Percentiles rank a stretch among this genome's conserved stretches.
Conservation (phyloP, 1,140 invertebrate species). For the Lordiphosa collinella region DNA sequence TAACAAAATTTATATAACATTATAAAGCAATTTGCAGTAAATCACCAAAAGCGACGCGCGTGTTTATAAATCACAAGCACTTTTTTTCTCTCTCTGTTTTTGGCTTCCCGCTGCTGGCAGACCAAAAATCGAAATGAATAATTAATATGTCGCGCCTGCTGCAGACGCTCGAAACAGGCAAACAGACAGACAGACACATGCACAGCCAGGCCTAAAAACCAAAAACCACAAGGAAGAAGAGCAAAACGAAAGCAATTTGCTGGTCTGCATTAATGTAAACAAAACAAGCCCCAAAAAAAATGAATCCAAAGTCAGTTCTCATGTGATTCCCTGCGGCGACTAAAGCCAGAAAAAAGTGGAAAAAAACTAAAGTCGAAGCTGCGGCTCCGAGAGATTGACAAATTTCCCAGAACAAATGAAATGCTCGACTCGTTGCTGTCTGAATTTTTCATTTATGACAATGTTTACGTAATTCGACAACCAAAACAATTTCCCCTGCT, state of each 20-base stretch:
- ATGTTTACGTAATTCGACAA: constrained; percentile 77
- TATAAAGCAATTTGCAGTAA: constrained; percentile 78
- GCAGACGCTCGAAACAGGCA: constrained; percentile 30
- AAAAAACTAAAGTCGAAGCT: constrained; percentile 8
- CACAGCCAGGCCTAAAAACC: constrained; percentile 10
- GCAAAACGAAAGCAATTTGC: constrained; percentile 35
- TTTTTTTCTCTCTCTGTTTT: neutral
- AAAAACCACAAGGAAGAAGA: neutral
- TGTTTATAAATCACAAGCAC: constrained; percentile 72
- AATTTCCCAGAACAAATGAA: constrained; percentile 66
- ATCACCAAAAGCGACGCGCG: constrained; percentile 70
- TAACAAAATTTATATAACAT: constrained; percentile 71
- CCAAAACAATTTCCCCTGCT: constrained; percentile 65
- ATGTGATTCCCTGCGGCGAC: constrained; percentile 55
- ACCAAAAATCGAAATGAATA: constrained; percentile 75
- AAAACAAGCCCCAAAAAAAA: constrained; percentile 27
- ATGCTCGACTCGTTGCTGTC: constrained; percentile 41
- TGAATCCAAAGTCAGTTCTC: neutral
- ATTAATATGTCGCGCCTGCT: constrained; percentile 75
- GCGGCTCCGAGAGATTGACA: constrained; percentile 55
- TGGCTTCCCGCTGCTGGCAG: constrained; percentile 40
- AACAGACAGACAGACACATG: constrained; percentile 33
- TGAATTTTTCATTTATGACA: constrained; percentile 76
- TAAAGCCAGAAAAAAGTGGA: constrained; percentile 23
- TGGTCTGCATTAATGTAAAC: constrained; percentile 42